Evolutionary conservation across 1,140 invertebrate genomes (phyloP).

Genomic region (Eumaeus atala): DNA sequence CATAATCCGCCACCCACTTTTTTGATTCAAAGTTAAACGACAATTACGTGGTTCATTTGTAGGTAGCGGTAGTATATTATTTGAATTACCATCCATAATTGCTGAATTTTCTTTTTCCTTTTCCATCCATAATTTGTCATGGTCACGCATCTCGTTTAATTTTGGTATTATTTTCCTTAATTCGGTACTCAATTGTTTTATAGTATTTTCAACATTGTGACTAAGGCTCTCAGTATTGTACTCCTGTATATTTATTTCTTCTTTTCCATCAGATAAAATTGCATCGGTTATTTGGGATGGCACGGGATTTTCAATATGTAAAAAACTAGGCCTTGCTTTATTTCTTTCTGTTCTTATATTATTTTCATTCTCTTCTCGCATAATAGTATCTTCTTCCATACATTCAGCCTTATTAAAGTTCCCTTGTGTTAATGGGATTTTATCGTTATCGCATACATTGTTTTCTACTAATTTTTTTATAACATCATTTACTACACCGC

Average conservation of each 20-base stretch:
- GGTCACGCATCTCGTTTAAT: slow-evolving; percentile 63
- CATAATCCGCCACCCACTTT: slow-evolving; percentile 8
- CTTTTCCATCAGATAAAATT: slow-evolving; percentile 70
- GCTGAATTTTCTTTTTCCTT: slow-evolving; percentile 34
- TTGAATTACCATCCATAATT: slow-evolving; percentile 54
- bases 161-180: slow-evolving; percentile 66
- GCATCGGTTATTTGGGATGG: slow-evolving; percentile 71
- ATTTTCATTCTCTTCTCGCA: slow-evolving; percentile 55
- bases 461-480: slow-evolving; percentile 64
- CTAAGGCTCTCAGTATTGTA: slow-evolving; percentile 56
- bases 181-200: slow-evolving; percentile 64
- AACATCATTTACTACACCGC: slow-evolving; percentile 69
- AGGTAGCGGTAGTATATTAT: slow-evolving; percentile 39
- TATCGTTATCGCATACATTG: slow-evolving; percentile 33
- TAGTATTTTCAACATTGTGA: slow-evolving; percentile 63
- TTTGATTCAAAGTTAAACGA: slow-evolving; percentile 18
- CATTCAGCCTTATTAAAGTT: slow-evolving; percentile 22
- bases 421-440: slow-evolving; percentile 17
- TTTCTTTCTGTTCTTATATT: slow-evolving; percentile 58
- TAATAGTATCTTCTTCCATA: slow-evolving; percentile 36
- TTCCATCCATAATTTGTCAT: slow-evolving; percentile 53
- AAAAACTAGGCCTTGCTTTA: slow-evolving; percentile 63
- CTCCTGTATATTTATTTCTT: slow-evolving; percentile 62
- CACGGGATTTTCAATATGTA: slow-evolving; percentile 54
- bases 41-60: slow-evolving; percentile 15